Percentiles rank a stretch among this genome's conserved stretches.
Conservation (phyloP, 37 sponge, comb jelly and placozoan genomes). For the Trichoplax adhaerens region DNA sequence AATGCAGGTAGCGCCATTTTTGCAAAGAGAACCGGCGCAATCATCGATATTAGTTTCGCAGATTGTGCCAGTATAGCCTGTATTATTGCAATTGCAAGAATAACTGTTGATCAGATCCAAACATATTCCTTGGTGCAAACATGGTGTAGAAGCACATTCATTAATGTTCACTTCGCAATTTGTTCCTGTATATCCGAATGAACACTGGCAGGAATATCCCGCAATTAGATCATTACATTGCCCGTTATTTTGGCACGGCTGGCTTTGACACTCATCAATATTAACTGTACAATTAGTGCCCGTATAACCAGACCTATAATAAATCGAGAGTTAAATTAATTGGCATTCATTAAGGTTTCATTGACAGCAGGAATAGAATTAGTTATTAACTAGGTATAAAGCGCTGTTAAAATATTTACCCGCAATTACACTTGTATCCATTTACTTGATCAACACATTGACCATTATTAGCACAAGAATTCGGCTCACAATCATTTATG, state of each 20-base stretch:
- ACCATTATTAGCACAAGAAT: too few relatives aligned
- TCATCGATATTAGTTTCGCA: constrained; percentile 13
- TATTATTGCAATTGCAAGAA: not conserved
- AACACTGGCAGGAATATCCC: constrained; percentile 3
- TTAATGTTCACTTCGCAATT: constrained; percentile 12
- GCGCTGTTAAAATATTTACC: too few relatives aligned
- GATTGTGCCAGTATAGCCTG: constrained; percentile 6
- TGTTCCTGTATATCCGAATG: constrained; percentile 6
- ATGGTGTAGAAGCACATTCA: not conserved
- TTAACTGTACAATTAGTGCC: constrained; percentile 6
- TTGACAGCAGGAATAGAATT: too few relatives aligned
- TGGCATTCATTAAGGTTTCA: too few relatives aligned
- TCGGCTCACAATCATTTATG: too few relatives aligned
- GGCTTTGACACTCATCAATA: constrained; percentile 12
- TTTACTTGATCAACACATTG: too few relatives aligned
- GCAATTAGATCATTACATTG: not conserved
- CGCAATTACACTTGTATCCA: too few relatives aligned
- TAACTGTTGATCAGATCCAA: not conserved
- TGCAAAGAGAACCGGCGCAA: constrained; percentile 5
- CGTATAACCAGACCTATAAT: not conserved
- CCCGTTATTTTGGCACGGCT: constrained; percentile 10
- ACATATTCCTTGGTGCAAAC: constrained; percentile 6
- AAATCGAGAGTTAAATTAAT: too few relatives aligned
- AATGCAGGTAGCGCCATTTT: constrained; percentile 5
- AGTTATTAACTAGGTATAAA: too few relatives aligned